Evolutionary conservation across 2,797 vertebrate genomes (phyloP).

Genomic region (Odontamblyopus rebecca): DNA sequence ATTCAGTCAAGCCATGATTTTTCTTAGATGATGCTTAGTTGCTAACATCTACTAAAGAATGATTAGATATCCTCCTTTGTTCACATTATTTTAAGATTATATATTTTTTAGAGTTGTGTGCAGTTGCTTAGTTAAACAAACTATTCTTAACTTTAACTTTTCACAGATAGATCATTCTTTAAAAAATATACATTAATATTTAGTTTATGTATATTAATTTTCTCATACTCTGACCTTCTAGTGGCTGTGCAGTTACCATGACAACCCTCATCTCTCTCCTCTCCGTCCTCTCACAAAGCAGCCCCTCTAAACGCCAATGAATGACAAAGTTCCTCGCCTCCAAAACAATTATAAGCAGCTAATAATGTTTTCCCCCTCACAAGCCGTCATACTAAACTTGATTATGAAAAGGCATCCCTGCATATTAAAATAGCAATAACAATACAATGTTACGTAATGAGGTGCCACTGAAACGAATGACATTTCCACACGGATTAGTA

Average conservation of each 20-base stretch:
- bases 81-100: background rate
- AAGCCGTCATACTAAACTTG: conserved; percentile 28
- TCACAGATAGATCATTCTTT: no score
- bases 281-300: conserved; percentile 46
- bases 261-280: conserved; percentile 64
- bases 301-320: conserved; percentile 55
- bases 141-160: background rate
- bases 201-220: background rate
- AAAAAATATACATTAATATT: no score
- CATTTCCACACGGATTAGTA: conserved; percentile 55
- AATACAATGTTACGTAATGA: conserved; percentile 20
- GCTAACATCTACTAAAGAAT: background rate
- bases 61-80: background rate
- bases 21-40: background rate
- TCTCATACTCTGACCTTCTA: conserved; percentile 47
- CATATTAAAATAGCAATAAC: conserved; percentile 39
- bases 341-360: conserved; percentile 53
- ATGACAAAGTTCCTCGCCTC: conserved; percentile 58
- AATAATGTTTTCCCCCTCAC: conserved; percentile 42
- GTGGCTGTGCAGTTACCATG: conserved; percentile 70
- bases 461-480: conserved; percentile 30
- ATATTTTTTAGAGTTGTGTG: background rate
- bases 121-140: background rate
- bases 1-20: background rate
- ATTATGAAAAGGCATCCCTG: conserved; percentile 31